Evolutionary conservation across 2,888 invertebrate species (phyloP), one percentile per base, ranked within the genome.

Genomic region (Cylindroiulus punctatus): DNA sequence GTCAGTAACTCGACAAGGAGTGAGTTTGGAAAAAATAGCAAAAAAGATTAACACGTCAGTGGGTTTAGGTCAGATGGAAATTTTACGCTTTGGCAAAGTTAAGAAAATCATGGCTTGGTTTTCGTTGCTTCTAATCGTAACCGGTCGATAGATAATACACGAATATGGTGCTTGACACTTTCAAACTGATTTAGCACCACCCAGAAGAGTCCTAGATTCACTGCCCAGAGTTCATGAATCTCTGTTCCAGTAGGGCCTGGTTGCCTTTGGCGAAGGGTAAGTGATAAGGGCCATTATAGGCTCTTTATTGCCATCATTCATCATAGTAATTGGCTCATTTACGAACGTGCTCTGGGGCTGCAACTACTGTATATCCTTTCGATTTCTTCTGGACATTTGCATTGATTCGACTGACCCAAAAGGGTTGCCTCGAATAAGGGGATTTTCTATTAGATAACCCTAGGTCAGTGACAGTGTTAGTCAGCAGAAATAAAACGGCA

Each of bases 291-390:
- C 65, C n/a, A 65, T 26, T 12, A 1, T 12, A 65, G n/a, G 65
- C 26, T 12, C 65, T 65, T 65, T 65, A 65, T 65, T 65, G 65
- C 65, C 0, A 26, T n/a, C n/a, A 65, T 65, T 65, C 26, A 65
- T 65, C 65, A 65, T 26, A 65, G 65, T 65, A 65, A 65, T 65
- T 65, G 65, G 26, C n/a, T 65, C 65, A n/a, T 65, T 65, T 65
- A 65, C 10, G 22, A 10, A n/a, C 65, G 65, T 65, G 26, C 65
- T 26, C 26, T 10, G 65, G 26, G 12, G 26, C 26, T 65, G 22
- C 65, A 65, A 26, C 65, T 14, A 10, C 44, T 44, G 44, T 65
- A 65, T 65, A 65, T 8, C 26, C 7, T 2, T 65, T 65, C 26
- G 65, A 65, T 65, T 65, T 65, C 26, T 26, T 8, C 22, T 3